phyloP scores from a whole-genome alignment of 2,888 invertebrate species.

The Melolontha melolontha region DNA sequence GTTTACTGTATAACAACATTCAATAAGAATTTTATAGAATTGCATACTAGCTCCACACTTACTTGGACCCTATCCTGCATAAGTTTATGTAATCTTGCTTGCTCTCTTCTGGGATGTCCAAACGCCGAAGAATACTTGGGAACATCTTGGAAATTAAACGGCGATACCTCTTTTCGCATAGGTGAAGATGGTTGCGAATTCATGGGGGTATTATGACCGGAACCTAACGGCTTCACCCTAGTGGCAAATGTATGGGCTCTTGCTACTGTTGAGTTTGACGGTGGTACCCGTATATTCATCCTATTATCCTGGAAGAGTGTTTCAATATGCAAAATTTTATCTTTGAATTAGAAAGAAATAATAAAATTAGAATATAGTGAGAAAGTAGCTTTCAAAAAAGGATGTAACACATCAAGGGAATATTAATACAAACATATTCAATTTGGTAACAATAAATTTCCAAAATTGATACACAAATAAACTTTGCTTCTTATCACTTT shows the following conservation, averaged over 20 bases:
- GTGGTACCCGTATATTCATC: conserved; percentile 52
- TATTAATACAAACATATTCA: no score
- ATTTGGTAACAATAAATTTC: no score
- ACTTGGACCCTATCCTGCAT: conserved; percentile 66
- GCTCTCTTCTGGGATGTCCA: conserved; percentile 55
- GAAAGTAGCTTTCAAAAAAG: no score
- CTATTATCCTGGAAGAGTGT: conserved; percentile 49
- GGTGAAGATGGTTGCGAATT: conserved; percentile 79
- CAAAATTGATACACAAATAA: no score
- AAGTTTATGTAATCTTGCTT: conserved; percentile 66
- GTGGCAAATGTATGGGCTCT: conserved; percentile 71
- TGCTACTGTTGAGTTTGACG: conserved; percentile 74
- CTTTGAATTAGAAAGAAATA: no score
- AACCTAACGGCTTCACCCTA: conserved; percentile 61
- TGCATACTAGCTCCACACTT: no score
- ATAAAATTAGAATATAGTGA: no score
- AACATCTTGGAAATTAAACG: conserved; percentile 66
- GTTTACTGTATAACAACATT: no score
- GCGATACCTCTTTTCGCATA: conserved; percentile 73
- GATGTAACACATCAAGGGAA: no score
- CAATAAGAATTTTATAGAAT: no score
- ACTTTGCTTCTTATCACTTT: no score
- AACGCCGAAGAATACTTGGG: conserved; percentile 53
- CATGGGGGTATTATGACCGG: conserved; percentile 62
- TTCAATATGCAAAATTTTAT: no score